Base-by-base conservation (phyloP, 2,888 invertebrate genomes). In the Orthosia incerta region DNA sequence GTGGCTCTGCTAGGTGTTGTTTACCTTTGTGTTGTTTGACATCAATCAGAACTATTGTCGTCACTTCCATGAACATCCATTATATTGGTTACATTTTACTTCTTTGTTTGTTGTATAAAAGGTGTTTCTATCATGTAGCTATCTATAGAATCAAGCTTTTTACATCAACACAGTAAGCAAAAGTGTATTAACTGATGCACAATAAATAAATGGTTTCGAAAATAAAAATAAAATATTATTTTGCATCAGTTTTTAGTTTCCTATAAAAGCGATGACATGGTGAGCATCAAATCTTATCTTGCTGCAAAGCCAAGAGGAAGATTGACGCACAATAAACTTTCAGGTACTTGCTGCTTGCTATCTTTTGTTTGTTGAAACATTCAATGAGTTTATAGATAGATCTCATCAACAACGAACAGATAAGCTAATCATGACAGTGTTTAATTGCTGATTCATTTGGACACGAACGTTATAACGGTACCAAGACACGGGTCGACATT, bases 1-100 rank as follows among this genome's bases (percentile, higher is more conserved):
- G 60, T 80, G 76, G 64, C 64, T 71, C 80, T 66, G 57, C 23
- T 64, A 76, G 71, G 66, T 85, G 82, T 85, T 87, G 84, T 86
- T 83, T 86, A 84, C 84, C 78, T 86, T 86, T 87, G 80, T 90
- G 85, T 86, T 88, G 84, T 91, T 88, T 88, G 86, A 87, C 82
- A 87, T 89, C 85, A 85, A 89, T 88, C 88, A 85, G 86, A 87
- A 86, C 82, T 79, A 82, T 79, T 84, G 86, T 85, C 80, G 74
- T 87, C 82, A 80, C 83, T 89, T 88, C 88, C 85, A 86, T 80
- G 85, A 87, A 88, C 84, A 69, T 80, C 86, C 82, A 89, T 88
- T 88, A 82, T 61, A 79, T 79, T 79, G 70, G 71, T 55, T 73
- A 83, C 82, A 84, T 85, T 88, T 86, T 56, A 70, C 61, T 72